Base-by-base conservation (phyloP, 2,797 vertebrate genomes). In the Brachyalestes nurse region DNA sequence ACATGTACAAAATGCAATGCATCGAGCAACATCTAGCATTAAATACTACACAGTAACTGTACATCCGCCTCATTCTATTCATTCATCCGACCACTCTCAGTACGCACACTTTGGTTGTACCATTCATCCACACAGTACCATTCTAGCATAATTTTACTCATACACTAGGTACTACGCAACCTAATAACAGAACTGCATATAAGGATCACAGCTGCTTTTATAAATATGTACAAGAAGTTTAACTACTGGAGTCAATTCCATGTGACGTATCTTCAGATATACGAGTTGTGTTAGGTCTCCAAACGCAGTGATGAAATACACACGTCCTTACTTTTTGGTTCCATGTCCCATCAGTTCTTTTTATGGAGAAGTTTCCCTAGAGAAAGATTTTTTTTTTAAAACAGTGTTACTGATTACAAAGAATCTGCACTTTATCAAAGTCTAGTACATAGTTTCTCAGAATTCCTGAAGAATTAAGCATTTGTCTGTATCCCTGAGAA, bases 301-400 rank as follows among this genome's bases (percentile, higher is more conserved):
- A 65, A 76, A 83, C 6, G 28, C 21, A 75, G 67, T 76, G 67
- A 55, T 47, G 73, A 45, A 8, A n/a, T 19, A 65, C 16, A 75
- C 64, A 71, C 38, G 45, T 82, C 82, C 77, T 62, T 53, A 80
- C 64, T 73, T 78, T 82, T 71, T 82, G 75, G 78, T 80, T 81
- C 82, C 76, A 81, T 14, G 58, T 72, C 85, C 65, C 77, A 76
- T 95, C 92, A 99, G 92, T 95, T 99, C 95, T 99, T 99, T 95
- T 99, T 99, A 92, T 99, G 98, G 82, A 99, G 98, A 88, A 99
- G 98, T 92, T 97, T 99, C 88, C 98, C 97, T 99, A 86, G 42
- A 92, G 90, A 88, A 73, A 55, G 53, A 38, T 40, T 2, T 19
- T 40, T 2, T 19, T 45, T 55, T 13, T 5, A 7, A 23, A 71